Evolutionary conservation across 2,797 vertebrate species (phyloP).

Genomic region (Spea hammondii): DNA sequence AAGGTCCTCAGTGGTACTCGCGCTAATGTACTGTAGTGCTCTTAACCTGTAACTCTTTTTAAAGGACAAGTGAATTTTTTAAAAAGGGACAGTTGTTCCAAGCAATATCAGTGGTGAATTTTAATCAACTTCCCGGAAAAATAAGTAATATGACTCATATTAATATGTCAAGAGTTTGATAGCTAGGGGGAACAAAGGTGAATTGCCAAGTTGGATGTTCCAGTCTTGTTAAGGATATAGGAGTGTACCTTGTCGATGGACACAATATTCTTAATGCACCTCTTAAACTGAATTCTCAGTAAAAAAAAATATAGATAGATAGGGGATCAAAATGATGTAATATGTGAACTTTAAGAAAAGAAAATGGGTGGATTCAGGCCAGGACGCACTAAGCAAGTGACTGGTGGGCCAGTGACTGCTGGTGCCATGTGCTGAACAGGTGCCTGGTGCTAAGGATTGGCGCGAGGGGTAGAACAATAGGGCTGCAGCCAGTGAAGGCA

Average conservation of each 20-base stretch:
- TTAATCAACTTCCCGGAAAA: conserved; percentile 55
- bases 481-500: too few species aligned
- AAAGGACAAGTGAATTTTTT: conserved; percentile 46
- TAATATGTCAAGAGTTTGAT: conserved; percentile 48
- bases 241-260: conserved; percentile 19
- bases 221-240: conserved; percentile 15
- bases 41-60: conserved; percentile 50
- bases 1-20: conserved; percentile 46
- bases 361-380: too few species aligned
- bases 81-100: conserved; percentile 42
- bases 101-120: conserved; percentile 45
- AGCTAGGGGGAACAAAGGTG: conserved; percentile 41
- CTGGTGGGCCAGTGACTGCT: too few species aligned
- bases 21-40: conserved; percentile 40
- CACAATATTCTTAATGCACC: background rate
- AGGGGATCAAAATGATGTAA: too few species aligned
- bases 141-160: conserved; percentile 44
- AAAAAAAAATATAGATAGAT: background rate
- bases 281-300: conserved; percentile 20
- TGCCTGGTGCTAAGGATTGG: too few species aligned
- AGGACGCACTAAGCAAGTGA: too few species aligned
- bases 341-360: too few species aligned
- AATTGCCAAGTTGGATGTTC: conserved; percentile 26
- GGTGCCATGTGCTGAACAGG: too few species aligned
- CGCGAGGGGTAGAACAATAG: too few species aligned